phyloP scores from a whole-genome alignment of 2,113 vertebrate genomes.

The Aegotheles bennettii region DNA sequence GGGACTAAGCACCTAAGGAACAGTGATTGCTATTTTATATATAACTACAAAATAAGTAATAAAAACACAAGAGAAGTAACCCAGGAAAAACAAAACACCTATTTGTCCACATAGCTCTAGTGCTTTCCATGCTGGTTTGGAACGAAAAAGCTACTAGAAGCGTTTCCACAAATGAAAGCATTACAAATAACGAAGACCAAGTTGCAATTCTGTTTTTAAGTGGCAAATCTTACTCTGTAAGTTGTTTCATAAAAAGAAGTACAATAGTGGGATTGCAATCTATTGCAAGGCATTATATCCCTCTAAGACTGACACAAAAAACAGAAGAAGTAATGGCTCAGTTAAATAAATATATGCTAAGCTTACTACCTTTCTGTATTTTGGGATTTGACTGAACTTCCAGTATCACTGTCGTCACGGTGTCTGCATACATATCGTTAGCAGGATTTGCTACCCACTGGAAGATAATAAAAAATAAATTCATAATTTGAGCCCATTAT shows the following conservation, averaged over 20 bases:
- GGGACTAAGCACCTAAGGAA: too few relatives aligned
- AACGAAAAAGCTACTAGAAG: background rate
- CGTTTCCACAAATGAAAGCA: background rate
- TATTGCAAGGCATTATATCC: background rate
- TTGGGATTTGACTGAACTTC: slow-evolving; percentile 97
- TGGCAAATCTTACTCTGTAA: background rate
- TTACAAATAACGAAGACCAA: background rate
- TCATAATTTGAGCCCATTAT: background rate
- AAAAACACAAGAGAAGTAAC: too few relatives aligned
- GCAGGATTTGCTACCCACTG: slow-evolving; percentile 96
- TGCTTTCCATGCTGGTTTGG: too few relatives aligned
- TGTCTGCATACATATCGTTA: slow-evolving; percentile 97
- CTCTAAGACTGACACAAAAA: background rate
- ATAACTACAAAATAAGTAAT: too few relatives aligned
- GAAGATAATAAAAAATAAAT: background rate
- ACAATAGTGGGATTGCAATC: background rate
- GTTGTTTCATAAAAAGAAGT: background rate
- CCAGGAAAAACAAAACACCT: too few relatives aligned
- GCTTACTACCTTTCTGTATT: slow-evolving; percentile 85
- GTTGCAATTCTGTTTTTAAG: background rate
- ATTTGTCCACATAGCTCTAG: too few relatives aligned
- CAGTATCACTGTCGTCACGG: slow-evolving; percentile 89
- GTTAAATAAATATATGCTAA: background rate
- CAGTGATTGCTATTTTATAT: too few relatives aligned
- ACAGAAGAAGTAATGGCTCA: background rate